These are phyloP conservation scores for Monopis laevigella DNA, from an alignment of 2,888 invertebrate species.

Conservation along the genomic window DNA sequence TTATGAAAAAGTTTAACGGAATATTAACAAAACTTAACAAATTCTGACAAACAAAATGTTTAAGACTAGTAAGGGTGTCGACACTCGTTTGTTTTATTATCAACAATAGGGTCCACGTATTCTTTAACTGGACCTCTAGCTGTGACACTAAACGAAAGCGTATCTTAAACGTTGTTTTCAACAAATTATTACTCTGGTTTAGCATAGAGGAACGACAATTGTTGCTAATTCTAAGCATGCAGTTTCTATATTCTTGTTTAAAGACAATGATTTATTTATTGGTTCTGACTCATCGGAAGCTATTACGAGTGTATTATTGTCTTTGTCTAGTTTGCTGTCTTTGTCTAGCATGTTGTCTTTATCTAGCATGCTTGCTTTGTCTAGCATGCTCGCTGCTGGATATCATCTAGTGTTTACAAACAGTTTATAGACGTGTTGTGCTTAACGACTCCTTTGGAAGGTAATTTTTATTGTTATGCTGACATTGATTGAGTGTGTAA, in stretches of 20 bases:
- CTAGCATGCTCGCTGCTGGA: slow-evolving; percentile 59
- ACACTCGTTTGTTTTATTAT: slow-evolving; percentile 58
- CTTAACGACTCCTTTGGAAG: slow-evolving; percentile 60
- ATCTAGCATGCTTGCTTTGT: slow-evolving; percentile 25
- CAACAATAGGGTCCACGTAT: slow-evolving; percentile 37
- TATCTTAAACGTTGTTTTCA: slow-evolving; percentile 50
- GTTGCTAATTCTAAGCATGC: no score
- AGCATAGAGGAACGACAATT: slow-evolving; percentile 45
- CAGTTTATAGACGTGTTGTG: slow-evolving; percentile 62
- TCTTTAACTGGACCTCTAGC: slow-evolving; percentile 47
- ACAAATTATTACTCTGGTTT: slow-evolving; percentile 66
- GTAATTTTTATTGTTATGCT: slow-evolving; percentile 39
- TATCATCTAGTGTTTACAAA: slow-evolving; percentile 62
- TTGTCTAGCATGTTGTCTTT: no score
- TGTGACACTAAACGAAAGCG: slow-evolving; percentile 45
- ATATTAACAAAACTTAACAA: neutral
- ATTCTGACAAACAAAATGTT: slow-evolving; percentile 1
- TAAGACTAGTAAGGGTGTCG: slow-evolving; percentile 40
- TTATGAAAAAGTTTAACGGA: neutral
- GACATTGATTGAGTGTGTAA: slow-evolving; percentile 40
- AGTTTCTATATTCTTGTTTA: slow-evolving; percentile 21
- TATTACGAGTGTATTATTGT: slow-evolving; percentile 50
- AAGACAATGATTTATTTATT: slow-evolving; percentile 58
- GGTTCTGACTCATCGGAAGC: slow-evolving; percentile 56
- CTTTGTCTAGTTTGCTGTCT: slow-evolving; percentile 30